A percentile compares a stretch with the other conserved stretches of the same genome.
phyloP scores from a whole-genome alignment of 2,797 vertebrate genomes.

The Dallia pectoralis region DNA sequence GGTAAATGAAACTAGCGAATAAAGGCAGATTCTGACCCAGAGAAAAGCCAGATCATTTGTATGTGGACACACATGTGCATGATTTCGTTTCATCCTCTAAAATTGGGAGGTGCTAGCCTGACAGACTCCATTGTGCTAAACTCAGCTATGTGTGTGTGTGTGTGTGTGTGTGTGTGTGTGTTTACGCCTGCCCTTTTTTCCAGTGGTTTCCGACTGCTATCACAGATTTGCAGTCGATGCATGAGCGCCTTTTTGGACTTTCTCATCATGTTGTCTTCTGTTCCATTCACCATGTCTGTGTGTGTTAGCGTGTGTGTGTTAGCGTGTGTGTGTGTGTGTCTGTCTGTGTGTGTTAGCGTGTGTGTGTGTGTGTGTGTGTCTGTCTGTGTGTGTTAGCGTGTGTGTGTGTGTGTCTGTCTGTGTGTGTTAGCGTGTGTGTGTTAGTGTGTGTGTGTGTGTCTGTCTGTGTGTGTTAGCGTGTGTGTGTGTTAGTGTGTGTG shows the following conservation, averaged over 20 bases:
- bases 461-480: too few relatives aligned
- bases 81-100: constrained; percentile 19
- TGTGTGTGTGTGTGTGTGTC: not conserved
- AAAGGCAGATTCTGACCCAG: too few relatives aligned
- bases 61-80: not conserved
- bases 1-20: too few relatives aligned
- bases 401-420: not conserved
- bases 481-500: not conserved
- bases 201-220: constrained; percentile 2
- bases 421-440: too few relatives aligned
- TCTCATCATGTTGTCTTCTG: constrained; percentile 28
- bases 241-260: constrained; percentile 25
- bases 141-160: not conserved
- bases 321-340: too few relatives aligned
- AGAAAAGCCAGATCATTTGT: not conserved
- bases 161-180: not conserved
- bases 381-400: not conserved
- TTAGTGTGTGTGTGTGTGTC: not conserved
- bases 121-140: constrained; percentile 26
- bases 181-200: too few relatives aligned
- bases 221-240: constrained; percentile 34
- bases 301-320: not conserved
- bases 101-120: constrained; percentile 19
- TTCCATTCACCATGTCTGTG: not conserved
- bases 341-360: not conserved